These are phyloP conservation scores for Enoplosus armatus DNA, from an alignment of 2,797 vertebrate genomes.

Conservation along the genomic window DNA sequence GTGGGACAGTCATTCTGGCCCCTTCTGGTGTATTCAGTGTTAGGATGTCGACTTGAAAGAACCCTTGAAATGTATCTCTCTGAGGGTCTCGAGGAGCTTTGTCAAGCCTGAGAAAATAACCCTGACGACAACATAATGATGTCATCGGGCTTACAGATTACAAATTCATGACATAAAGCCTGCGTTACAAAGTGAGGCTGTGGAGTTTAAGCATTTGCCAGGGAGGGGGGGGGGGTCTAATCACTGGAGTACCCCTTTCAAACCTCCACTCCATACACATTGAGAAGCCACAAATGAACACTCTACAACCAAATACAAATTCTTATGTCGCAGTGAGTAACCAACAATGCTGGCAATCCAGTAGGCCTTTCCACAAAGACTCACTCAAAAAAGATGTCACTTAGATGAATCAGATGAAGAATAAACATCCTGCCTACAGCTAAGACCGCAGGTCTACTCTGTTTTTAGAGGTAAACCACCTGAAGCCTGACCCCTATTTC, in stretches of 20 bases:
- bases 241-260: not conserved
- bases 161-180: no score
- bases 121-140: not conserved
- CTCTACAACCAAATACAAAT: slow-evolving; percentile 2
- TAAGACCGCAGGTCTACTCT: not conserved
- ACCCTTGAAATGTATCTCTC: no score
- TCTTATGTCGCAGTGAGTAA: slow-evolving; percentile 18
- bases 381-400: not conserved
- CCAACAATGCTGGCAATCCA: not conserved
- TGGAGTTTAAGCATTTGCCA: no score
- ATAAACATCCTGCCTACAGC: not conserved
- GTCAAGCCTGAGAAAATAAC: no score
- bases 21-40: not conserved
- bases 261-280: not conserved
- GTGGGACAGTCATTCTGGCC: not conserved
- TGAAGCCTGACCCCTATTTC: not conserved
- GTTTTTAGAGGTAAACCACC: not conserved
- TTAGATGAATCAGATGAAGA: not conserved
- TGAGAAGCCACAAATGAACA: not conserved
- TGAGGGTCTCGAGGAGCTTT: no score
- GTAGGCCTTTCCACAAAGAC: not conserved
- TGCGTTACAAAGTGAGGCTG: no score
- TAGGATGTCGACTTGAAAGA: not conserved
- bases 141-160: not conserved
- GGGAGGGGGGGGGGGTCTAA: not conserved